These are phyloP conservation scores for Drosophila leontia DNA, from an alignment of 1,140 invertebrate genomes.

Conservation along the genomic window DNA sequence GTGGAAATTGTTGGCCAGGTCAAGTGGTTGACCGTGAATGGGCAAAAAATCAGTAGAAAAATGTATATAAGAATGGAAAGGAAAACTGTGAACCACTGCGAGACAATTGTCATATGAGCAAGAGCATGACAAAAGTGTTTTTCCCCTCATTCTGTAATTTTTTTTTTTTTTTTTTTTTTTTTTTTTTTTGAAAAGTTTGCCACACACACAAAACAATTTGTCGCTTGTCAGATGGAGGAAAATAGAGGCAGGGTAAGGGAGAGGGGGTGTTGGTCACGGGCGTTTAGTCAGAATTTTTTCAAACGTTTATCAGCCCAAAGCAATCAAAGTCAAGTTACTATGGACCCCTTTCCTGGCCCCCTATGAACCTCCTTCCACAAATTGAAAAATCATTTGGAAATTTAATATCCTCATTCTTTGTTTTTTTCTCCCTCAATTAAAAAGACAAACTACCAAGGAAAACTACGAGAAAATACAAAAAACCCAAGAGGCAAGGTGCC, in stretches of 20 bases:
- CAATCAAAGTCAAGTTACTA: constrained; percentile 49
- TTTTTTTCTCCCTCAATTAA: constrained; percentile 31
- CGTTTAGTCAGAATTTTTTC: constrained; percentile 35
- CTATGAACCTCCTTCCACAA: background rate
- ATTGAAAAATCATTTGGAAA: constrained; percentile 38
- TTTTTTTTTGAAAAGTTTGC: constrained; percentile 30
- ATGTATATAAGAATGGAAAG: constrained; percentile 17
- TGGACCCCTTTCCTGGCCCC: background rate
- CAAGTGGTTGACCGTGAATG: constrained; percentile 63
- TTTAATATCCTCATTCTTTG: constrained; percentile 24
- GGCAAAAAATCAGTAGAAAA: constrained; percentile 34
- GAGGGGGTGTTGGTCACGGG: background rate
- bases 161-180: constrained; percentile 22
- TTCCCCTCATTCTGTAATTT: constrained; percentile 16
- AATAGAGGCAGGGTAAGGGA: background rate
- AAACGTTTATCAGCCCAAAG: constrained; percentile 50
- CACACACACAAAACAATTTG: constrained; percentile 49
- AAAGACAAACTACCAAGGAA: constrained; percentile 24
- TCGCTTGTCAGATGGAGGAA: constrained; percentile 30
- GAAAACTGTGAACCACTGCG: constrained; percentile 12
- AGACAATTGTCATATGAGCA: constrained; percentile 44
- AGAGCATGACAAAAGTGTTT: constrained; percentile 64
- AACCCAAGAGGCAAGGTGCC: background rate
- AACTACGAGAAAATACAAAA: background rate
- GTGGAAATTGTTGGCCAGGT: constrained; percentile 52